Conservation (phyloP, 2,797 vertebrate genomes). For the Sciaenops ocellatus region DNA sequence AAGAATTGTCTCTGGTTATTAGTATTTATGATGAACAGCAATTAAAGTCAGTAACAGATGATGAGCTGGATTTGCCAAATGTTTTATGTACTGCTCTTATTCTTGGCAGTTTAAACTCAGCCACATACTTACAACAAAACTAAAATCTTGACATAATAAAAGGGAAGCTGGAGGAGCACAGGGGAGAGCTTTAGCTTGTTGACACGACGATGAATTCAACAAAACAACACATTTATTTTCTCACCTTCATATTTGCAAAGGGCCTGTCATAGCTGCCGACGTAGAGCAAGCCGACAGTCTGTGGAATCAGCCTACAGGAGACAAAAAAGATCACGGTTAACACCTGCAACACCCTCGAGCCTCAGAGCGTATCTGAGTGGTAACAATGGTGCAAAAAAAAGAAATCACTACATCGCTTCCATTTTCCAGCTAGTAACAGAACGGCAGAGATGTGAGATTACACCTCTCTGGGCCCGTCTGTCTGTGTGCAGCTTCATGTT, state of each 20-base stretch:
- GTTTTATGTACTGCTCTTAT: neutral
- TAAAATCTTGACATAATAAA: neutral
- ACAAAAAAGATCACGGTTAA: conserved; percentile 73
- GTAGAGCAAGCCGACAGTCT: conserved; percentile 95
- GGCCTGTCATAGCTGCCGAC: conserved; percentile 96
- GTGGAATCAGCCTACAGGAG: conserved; percentile 89
- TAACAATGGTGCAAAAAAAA: conserved; percentile 32
- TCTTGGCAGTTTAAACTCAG: neutral
- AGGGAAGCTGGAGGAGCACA: conserved; percentile 17
- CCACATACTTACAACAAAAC: neutral
- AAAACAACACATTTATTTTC: conserved; percentile 70
- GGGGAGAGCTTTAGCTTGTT: conserved; percentile 15
- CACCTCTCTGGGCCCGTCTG: conserved; percentile 72
- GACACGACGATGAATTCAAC: conserved; percentile 38
- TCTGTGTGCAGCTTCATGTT: conserved; percentile 51
- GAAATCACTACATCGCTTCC: conserved; percentile 52
- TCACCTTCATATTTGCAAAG: conserved; percentile 98
- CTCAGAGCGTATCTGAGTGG: conserved; percentile 34
- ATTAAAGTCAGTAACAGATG: neutral
- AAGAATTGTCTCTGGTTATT: too few relatives aligned
- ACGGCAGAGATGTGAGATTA: conserved; percentile 67
- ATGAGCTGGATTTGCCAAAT: neutral
- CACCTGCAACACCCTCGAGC: conserved; percentile 34
- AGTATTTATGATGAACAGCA: neutral
- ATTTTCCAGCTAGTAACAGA: conserved; percentile 77